phyloP scores from a whole-genome alignment of 2,888 invertebrate genomes.

The Coleophora deauratella region DNA sequence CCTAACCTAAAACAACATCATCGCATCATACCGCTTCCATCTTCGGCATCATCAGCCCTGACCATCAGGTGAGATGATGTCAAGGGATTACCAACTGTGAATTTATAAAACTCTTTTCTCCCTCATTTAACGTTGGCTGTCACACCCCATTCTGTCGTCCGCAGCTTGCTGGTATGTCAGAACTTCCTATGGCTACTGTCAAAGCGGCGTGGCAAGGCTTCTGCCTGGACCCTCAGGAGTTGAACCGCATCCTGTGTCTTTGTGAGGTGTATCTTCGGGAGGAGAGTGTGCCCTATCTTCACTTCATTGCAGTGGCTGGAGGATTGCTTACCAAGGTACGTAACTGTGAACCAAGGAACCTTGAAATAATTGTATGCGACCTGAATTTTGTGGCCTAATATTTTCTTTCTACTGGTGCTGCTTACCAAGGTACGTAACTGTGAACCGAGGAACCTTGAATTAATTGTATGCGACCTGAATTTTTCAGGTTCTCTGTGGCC shows the following conservation, averaged over 20 bases:
- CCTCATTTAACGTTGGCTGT: background rate
- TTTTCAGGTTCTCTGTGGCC: too few species aligned
- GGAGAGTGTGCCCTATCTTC: conserved; percentile 79
- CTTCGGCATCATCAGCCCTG: too few species aligned
- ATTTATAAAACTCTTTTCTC: too few species aligned
- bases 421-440: conserved; percentile 71
- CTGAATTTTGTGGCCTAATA: too few species aligned
- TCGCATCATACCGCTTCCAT: too few species aligned
- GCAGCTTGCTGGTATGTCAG: conserved; percentile 45
- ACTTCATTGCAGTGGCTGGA: conserved; percentile 83
- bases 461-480: too few species aligned
- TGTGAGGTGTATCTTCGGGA: conserved; percentile 77
- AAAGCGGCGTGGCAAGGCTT: conserved; percentile 77
- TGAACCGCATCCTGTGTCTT: conserved; percentile 80
- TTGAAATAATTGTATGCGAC: too few species aligned
- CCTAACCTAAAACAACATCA: too few species aligned
- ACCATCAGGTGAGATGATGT: too few species aligned
- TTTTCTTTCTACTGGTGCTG: too few species aligned
- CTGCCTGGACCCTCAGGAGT: conserved; percentile 76
- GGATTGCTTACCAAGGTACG: conserved; percentile 77
- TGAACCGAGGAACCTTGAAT: too few species aligned
- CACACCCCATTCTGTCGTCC: background rate
- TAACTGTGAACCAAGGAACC: background rate
- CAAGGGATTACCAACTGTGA: too few species aligned
- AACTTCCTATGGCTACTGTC: conserved; percentile 42